phyloP scores from a whole-genome alignment of 2,888 invertebrate species.

The Hirtodrosophila trivittata region DNA sequence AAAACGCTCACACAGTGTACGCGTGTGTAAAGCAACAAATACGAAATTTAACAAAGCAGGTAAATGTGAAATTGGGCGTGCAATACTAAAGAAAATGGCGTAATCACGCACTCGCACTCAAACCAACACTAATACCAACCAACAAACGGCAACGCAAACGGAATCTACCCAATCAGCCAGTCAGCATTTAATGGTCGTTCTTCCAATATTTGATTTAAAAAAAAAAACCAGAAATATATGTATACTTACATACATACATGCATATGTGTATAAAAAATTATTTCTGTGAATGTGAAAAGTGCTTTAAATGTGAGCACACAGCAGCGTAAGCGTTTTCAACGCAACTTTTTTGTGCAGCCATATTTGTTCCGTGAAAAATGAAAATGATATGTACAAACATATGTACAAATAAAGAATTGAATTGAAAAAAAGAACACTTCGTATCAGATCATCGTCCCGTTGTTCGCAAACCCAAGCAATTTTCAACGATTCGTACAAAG shows the following conservation, averaged over 20 bases:
- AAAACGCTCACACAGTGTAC: conserved; percentile 28
- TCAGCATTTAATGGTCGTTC: conserved; percentile 61
- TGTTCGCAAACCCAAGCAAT: conserved; percentile 74
- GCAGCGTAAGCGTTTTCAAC: conserved; percentile 58
- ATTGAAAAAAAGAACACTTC: conserved; percentile 64
- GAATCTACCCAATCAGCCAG: conserved; percentile 70
- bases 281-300: conserved; percentile 61
- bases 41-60: conserved; percentile 53
- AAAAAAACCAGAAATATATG: conserved; percentile 51
- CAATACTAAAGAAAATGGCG: conserved; percentile 75
- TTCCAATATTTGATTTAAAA: conserved; percentile 60
- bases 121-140: conserved; percentile 47
- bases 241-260: conserved; percentile 26
- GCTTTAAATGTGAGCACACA: conserved; percentile 47
- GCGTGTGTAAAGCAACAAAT: conserved; percentile 44
- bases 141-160: conserved; percentile 71
- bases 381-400: conserved; percentile 66
- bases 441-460: conserved; percentile 75
- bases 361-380: conserved; percentile 73
- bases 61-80: conserved; percentile 75
- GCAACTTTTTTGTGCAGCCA: conserved; percentile 64
- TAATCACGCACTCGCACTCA: conserved; percentile 77
- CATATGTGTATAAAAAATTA: conserved; percentile 20
- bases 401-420: conserved; percentile 58
- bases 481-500: conserved; percentile 50